Evolutionary conservation across 2,888 invertebrate genomes (phyloP).

Genomic region (Noctua janthina): DNA sequence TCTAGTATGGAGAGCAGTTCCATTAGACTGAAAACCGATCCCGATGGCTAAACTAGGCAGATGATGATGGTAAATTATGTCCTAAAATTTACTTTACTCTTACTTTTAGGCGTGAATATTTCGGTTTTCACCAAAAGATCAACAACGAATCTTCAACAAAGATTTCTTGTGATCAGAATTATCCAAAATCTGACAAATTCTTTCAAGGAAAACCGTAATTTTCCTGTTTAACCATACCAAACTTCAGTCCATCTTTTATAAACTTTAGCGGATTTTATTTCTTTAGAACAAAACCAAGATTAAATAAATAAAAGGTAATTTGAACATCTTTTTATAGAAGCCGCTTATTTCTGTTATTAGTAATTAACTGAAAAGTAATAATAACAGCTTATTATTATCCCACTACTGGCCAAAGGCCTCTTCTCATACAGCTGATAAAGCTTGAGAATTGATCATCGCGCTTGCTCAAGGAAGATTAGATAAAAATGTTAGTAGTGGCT

Average conservation of each 20-base stretch:
- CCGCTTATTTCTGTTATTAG: neutral
- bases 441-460: neutral
- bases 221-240: constrained; percentile 20
- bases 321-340: too few relatives aligned
- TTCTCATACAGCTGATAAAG: neutral
- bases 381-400: neutral
- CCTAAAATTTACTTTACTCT: neutral
- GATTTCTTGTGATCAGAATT: neutral
- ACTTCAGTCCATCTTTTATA: neutral
- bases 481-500: neutral
- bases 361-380: neutral
- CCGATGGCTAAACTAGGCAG: neutral
- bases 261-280: constrained; percentile 1
- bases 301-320: neutral
- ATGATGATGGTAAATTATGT: neutral
- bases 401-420: neutral
- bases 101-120: neutral
- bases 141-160: neutral
- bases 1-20: neutral
- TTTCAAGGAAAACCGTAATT: constrained; percentile 22
- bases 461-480: neutral
- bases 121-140: neutral
- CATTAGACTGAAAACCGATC: neutral
- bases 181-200: neutral
- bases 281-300: neutral